These are phyloP conservation scores for Aporophyla lueneburgensis DNA, from an alignment of 2,888 invertebrate species.

Conservation along the genomic window DNA sequence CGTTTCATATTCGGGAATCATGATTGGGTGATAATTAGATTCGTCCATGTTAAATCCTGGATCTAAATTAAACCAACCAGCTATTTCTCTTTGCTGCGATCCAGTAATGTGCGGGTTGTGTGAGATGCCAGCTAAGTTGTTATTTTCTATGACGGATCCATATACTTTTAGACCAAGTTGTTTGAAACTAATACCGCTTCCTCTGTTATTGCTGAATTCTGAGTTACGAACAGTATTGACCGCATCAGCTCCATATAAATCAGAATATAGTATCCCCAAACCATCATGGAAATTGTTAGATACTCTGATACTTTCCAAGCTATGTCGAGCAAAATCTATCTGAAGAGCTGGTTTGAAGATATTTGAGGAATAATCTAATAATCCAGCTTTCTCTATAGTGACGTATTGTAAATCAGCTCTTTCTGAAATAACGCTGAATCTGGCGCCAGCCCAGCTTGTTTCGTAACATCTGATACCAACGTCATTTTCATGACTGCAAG, in stretches of 20 bases:
- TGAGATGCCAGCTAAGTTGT: slow-evolving; percentile 96
- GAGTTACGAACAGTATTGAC: slow-evolving; percentile 96
- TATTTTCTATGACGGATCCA: slow-evolving; percentile 95
- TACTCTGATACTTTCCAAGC: slow-evolving; percentile 95
- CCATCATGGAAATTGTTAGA: slow-evolving; percentile 97
- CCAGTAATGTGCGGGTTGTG: slow-evolving; percentile 97
- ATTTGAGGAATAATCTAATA: slow-evolving; percentile 97
- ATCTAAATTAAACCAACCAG: slow-evolving; percentile 96
- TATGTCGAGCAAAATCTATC: slow-evolving; percentile 96
- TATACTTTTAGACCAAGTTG: slow-evolving; percentile 96
- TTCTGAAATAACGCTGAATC: slow-evolving; percentile 97
- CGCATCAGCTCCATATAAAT: slow-evolving; percentile 96
- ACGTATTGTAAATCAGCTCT: slow-evolving; percentile 96
- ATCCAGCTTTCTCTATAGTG: slow-evolving; percentile 97
- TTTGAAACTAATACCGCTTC: slow-evolving; percentile 97
- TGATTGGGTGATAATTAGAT: slow-evolving; percentile 93
- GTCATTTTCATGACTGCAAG: slow-evolving; percentile 96
- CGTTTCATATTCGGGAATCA: slow-evolving; percentile 92
- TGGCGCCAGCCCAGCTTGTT: slow-evolving; percentile 98
- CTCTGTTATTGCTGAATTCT: slow-evolving; percentile 95
- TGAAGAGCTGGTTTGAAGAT: slow-evolving; percentile 97
- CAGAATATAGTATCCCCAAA: slow-evolving; percentile 97
- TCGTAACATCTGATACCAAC: slow-evolving; percentile 97
- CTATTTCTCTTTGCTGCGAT: slow-evolving; percentile 96
- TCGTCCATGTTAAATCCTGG: slow-evolving; percentile 92